Base-by-base conservation (phyloP, 2,888 invertebrate genomes). In the Hydraecia micacea region DNA sequence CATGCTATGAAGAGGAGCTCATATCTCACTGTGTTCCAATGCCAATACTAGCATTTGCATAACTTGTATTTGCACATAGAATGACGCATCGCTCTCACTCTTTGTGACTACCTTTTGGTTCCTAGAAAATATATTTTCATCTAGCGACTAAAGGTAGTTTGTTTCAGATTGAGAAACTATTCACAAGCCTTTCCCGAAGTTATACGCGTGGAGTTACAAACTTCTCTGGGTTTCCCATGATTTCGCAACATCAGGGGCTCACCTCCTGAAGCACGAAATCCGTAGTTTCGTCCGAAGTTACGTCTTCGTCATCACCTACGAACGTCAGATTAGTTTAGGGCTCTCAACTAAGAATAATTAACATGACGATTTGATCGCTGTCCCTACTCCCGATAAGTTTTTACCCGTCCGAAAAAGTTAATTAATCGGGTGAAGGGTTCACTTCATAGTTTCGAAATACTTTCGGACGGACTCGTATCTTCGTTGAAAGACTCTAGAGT, bases 11-110 rank as follows among this genome's bases (percentile, higher is more conserved):
- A 63, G 52, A 77, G 46, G 39, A 46, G 28, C 70, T 63, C 39
- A 86, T 83, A 73, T 82, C 62, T 28, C 74, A 67, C 36, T 63
- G 28, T 67, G 60, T 74, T 52, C 60, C 79, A 83, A 78, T 78
- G 73, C 63, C 73, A 76, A 74, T 70, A 70, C 69, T 32, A 80
- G 63, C 76, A 93, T 94, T 93, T 90, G 88, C 92, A 92, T 93
- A 92, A 91, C 92, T 86, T 79, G 91, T 90, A 88, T 90, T 84
- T 65, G 77, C 67, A 77, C 68, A 79, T 68, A 32, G 21, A 62
- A 82, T 91, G 89, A 91, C 72, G 89, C 90, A 86, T 36, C 42
- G 65, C 77, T 79, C 65, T 80, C 74, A 73, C 73, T 79, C 70
- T 78, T 85, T 55, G 72, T 49, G 21, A 42, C 9, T 18, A 60